phyloP scores from a whole-genome alignment of 1,140 invertebrate species.

The Cephus cinctus region DNA sequence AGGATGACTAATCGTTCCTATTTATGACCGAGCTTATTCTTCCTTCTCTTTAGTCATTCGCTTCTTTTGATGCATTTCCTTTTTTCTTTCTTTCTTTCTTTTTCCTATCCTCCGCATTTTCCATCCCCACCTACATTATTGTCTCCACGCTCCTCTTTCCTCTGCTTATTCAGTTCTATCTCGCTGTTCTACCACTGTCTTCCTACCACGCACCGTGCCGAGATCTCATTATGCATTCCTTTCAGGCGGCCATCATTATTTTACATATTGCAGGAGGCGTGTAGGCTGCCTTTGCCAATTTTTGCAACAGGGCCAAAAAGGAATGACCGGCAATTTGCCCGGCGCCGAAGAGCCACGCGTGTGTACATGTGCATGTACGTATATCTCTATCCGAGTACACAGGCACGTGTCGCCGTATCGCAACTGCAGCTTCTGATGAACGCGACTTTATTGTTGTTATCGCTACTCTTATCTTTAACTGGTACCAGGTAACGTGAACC shows the following conservation, averaged over 20 bases:
- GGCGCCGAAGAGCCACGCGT: too few species aligned
- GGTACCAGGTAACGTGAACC: too few species aligned
- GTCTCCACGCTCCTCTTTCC: background rate
- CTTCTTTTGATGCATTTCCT: too few species aligned
- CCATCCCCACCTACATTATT: constrained; percentile 2
- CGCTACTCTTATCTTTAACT: too few species aligned
- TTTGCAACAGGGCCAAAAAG: constrained; percentile 31
- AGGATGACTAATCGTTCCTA: too few species aligned
- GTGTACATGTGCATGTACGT: too few species aligned
- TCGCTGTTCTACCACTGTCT: background rate
- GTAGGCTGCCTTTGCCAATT: constrained; percentile 34
- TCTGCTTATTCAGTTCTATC: background rate
- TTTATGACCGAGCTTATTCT: constrained; percentile 32
- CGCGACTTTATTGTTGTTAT: too few species aligned
- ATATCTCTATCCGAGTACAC: too few species aligned
- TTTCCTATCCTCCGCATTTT: constrained; percentile 13
- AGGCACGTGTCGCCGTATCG: too few species aligned
- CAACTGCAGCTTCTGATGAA: too few species aligned
- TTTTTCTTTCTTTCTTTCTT: too few species aligned
- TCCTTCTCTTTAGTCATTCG: constrained; percentile 17
- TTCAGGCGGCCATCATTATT: constrained; percentile 37
- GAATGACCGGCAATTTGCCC: constrained; percentile 32
- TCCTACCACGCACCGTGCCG: background rate
- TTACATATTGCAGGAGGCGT: constrained; percentile 36
- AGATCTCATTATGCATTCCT: constrained; percentile 39